Evolutionary conservation across 2,888 invertebrate species (phyloP), one percentile per base, ranked within the genome.

Genomic region (Agonopterix heracliana): DNA sequence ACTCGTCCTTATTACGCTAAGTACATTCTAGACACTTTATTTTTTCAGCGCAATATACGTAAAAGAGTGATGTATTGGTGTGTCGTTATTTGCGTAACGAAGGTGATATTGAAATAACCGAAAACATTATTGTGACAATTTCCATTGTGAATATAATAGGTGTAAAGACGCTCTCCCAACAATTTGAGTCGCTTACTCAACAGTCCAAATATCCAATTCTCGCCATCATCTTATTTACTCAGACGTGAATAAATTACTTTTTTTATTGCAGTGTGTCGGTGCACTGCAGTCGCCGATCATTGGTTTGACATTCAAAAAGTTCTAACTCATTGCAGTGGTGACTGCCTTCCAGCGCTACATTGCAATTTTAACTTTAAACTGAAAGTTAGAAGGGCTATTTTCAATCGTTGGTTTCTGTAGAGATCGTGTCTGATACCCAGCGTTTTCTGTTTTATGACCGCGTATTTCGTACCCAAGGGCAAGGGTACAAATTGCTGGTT

Each of bases 221-320:
- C 64, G 63, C 67, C 72, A 77, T 79, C 80, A 78, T 72, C 69
- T 78, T 84, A 78, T 86, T 84, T 83, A 82, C 81, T 64, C 80
- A 70, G 81, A 84, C 76, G 69, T 75, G 78, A 80, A 86, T 85
- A 82, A 81, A 85, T 85, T 81, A 84, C 38, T 85, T 78, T 81
- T 83, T 87, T 87, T 86, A 88, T 86, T 84, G 81, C 79, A 72
- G 63, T 69, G 71, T 75, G 79, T 77, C 77, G 72, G 78, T 76
- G 80, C 77, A 71, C 78, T 76, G 80, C 74, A 80, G 64, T 63
- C 73, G 74, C 74, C 78, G 82, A 84, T 86, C 82, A 88, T 88
- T 88, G 82, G 83, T 88, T 87, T 88, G 88, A 88, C 88, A 84
- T 88, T 88, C 87, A 88, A 82, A 84, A 81, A 67, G 26, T 26